A percentile compares a stretch with the other conserved stretches of the same genome.
Evolutionary conservation across 2,888 invertebrate species (phyloP).

Genomic region (Odontocolon sp.): DNA sequence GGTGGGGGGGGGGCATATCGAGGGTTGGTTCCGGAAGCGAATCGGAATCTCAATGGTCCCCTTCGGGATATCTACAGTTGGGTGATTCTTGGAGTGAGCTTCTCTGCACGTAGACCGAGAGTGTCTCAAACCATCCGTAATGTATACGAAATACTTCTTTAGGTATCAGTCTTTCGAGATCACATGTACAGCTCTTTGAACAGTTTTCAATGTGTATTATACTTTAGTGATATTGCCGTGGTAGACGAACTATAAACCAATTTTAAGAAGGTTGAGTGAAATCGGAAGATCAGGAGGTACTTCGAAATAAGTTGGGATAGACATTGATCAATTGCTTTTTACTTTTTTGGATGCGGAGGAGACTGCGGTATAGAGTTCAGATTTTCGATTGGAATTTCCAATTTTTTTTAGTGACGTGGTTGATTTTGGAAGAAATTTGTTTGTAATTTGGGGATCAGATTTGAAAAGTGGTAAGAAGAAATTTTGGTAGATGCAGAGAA

Average conservation of each 20-base stretch:
- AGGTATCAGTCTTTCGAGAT: no score
- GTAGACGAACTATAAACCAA: conserved; percentile 48
- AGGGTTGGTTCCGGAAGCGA: conserved; percentile 65
- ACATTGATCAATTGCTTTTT: no score
- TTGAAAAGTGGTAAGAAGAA: no score
- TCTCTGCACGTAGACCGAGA: conserved; percentile 34
- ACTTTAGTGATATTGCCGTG: conserved; percentile 40
- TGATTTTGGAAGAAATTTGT: no score
- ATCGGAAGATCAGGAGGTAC: background rate
- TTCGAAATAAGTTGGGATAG: no score
- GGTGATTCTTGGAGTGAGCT: conserved; percentile 46
- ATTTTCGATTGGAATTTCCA: no score
- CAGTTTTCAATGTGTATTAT: conserved; percentile 19
- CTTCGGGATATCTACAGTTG: conserved; percentile 62
- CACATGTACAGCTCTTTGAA: no score
- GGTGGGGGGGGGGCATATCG: conserved; percentile 12
- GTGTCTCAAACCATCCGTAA: conserved; percentile 58
- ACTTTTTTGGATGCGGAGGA: no score
- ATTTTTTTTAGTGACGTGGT: no score
- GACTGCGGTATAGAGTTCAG: no score
- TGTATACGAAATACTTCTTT: conserved; percentile 55
- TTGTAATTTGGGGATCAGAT: no score
- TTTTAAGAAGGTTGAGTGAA: conserved; percentile 28
- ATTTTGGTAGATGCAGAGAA: no score
- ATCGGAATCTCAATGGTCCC: conserved; percentile 71